Evolutionary conservation across 2,888 invertebrate species (phyloP).

Genomic region (Gisinianus flammeolus): DNA sequence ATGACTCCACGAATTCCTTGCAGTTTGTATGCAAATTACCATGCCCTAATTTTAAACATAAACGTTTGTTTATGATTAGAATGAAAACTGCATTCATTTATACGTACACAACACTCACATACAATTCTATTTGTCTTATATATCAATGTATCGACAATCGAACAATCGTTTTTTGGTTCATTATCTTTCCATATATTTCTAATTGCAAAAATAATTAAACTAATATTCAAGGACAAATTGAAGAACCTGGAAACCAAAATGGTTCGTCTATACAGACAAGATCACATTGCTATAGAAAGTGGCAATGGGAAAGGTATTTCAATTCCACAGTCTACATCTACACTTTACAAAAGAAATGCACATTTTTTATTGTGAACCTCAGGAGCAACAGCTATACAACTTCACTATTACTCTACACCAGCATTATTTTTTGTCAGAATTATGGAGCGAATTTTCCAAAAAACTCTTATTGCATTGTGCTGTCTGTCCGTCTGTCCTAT

Average conservation of each 20-base stretch:
- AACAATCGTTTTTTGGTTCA: not conserved
- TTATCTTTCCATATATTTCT: not conserved
- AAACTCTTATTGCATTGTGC: too few species aligned
- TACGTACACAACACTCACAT: too few species aligned
- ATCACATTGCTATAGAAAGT: not conserved
- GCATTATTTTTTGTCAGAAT: too few species aligned
- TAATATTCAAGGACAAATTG: not conserved
- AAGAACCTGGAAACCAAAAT: not conserved
- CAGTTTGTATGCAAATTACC: not conserved
- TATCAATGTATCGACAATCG: not conserved
- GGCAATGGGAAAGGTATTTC: not conserved
- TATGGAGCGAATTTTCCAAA: too few species aligned
- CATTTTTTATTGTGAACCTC: too few species aligned
- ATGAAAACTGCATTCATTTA: not conserved
- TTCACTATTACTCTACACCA: too few species aligned
- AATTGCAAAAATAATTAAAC: not conserved
- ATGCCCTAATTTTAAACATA: not conserved
- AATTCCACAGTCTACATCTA: not conserved
- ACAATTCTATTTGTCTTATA: too few species aligned
- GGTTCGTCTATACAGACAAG: not conserved
- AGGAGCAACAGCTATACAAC: too few species aligned
- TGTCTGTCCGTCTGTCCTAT: too few species aligned
- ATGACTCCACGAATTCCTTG: not conserved
- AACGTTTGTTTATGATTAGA: not conserved
- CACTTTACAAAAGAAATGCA: not conserved